Evolutionary conservation across 2,888 invertebrate genomes (phyloP), one percentile per base, ranked within the genome.

Genomic region (Agonopterix alstromeriana): DNA sequence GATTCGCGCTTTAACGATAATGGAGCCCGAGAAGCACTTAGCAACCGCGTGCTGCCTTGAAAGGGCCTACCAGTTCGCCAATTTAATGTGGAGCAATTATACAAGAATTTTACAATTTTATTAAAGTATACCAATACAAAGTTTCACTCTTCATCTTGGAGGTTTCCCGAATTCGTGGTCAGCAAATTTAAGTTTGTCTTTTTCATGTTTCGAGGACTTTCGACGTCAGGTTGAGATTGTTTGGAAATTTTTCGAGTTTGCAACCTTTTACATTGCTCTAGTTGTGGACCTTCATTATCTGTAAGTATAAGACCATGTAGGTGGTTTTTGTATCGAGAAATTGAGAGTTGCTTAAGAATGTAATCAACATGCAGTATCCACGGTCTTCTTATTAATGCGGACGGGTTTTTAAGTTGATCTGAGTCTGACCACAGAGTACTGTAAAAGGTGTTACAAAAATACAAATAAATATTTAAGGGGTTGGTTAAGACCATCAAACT

Each of bases 31-130:
- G 27, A 27, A 46, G 35, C 48, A 45, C 51, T 45, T 48, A 27
- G 38, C 59, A 73, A 72, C 68, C 47, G 51, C 54, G 51, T 48
- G 54, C 64, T 55, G 65, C 78, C 79, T 78, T 77, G 76, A 65
- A 67, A 73, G 63, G 61, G 66, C 52, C 46, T 55, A 55, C 60
- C 55, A 56, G 57, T 67, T 62, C 59, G 60, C 65, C 52, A 69
- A 71, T 71, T 70, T 70, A 69, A 75, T 73, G 63, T 66, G 61
- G 65, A 69, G 65, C 73, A 71, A 74, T 75, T 73, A 70, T 60
- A 61, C 51, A 53, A 58, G 58, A 54, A 61, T 59, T 55, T 52
- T 17, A 49, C 49, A 47, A 49, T 43, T 36, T 48, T 50, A 45
- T 52, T 46, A 52, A 48, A 52, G 47, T 45, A 51, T 55, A 52